Evolutionary conservation across 2,797 vertebrate species (phyloP), one percentile per base, ranked within the genome.

Genomic region (Yasuhikotakia modesta): DNA sequence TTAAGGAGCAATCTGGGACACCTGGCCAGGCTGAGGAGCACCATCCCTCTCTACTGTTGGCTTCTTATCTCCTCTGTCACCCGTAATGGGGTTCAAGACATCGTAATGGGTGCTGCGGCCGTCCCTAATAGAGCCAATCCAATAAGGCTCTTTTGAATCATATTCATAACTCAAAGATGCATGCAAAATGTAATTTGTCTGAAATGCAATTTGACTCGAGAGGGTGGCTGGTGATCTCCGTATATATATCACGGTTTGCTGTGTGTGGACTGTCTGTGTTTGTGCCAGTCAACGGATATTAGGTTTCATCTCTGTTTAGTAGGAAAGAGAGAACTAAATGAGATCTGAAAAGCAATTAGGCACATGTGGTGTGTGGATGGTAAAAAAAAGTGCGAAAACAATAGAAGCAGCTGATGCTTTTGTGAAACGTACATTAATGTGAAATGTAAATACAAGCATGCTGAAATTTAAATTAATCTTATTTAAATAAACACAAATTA

Each of bases 81-180:
- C 32, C 79, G 67, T 92, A 87, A 92, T 92, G 79, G 83, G 87
- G 89, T 91, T 85, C 87, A 89, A 88, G 82, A 86, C 85, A 87
- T 89, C 87, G 88, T 90, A 90, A 91, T 88, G 84, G 82, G 79
- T 53, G 22, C 73, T 48, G 66, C 79, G 84, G 82, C 83, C 74
- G 58, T 66, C 69, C 82, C 80, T 86, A 83, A 86, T 84, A 85
- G 82, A 76, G 70, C 70, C 84, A 86, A 89, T 87, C 83, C 85
- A 89, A 89, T 89, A 87, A 88, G 87, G 84, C 79, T 87, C 84
- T 82, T 87, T 88, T 86, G 82, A 86, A 89, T 87, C 80, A 61
- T 46, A 78, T 72, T 85, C 86, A 85, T 88, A 87, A 87, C 82
- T 86, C 85, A 85, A 82, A 80, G 70, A 77, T 77, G 78, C 71